Percentiles rank a stretch among this genome's conserved stretches.
Evolutionary conservation across 2,797 vertebrate genomes (phyloP).

Genomic region (Typhlichthys subterraneus): DNA sequence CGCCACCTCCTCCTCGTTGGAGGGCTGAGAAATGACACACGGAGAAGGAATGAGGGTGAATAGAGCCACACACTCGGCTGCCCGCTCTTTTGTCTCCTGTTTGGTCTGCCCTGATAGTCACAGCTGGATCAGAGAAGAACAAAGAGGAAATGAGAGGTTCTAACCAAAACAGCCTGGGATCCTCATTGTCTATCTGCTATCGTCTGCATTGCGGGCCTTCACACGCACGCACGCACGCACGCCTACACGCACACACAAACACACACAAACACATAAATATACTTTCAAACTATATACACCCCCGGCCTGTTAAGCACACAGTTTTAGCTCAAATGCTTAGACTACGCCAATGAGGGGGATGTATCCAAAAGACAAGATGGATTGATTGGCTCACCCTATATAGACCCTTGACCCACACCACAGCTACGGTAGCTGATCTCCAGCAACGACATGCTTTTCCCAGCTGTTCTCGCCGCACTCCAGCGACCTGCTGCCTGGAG

Average conservation of each 20-base stretch:
- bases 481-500: conserved; percentile 68
- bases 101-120: conserved; percentile 72
- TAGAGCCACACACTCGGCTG: not conserved
- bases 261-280: too few species aligned
- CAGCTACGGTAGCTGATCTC: conserved; percentile 58
- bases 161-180: conserved; percentile 43
- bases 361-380: not conserved
- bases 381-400: not conserved
- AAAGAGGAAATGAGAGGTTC: conserved; percentile 43
- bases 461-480: conserved; percentile 72
- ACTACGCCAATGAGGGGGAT: not conserved
- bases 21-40: conserved; percentile 31
- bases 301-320: not conserved
- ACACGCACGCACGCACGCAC: not conserved
- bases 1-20: conserved; percentile 34
- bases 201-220: conserved; percentile 39
- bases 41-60: conserved; percentile 23
- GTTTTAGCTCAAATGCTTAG: not conserved
- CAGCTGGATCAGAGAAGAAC: conserved; percentile 63
- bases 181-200: conserved; percentile 48
- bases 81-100: conserved; percentile 42
- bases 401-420: conserved; percentile 12
- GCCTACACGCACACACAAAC: too few species aligned
- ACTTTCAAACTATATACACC: not conserved
- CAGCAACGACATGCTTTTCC: conserved; percentile 70